Percentiles rank a stretch among this genome's conserved stretches.
These are phyloP conservation scores for Tychaedon coryphoeus DNA, from an alignment of 2,113 vertebrate species.

Conservation along the genomic window DNA sequence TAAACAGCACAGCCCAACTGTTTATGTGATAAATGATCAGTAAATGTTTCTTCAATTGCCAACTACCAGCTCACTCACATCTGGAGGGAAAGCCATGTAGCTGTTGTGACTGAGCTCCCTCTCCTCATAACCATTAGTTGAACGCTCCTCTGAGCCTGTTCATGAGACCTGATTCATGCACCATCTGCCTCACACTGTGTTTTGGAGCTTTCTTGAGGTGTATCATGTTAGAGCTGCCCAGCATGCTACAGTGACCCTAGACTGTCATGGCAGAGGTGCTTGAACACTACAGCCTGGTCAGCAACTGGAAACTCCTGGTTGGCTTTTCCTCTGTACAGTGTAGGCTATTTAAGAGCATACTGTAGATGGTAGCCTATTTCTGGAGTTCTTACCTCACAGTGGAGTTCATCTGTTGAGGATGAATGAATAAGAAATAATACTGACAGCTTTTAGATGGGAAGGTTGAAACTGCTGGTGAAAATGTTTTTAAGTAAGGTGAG, in stretches of 20 bases:
- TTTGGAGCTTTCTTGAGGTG: not conserved
- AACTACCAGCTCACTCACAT: not conserved
- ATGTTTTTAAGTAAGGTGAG: not conserved
- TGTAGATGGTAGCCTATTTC: not conserved
- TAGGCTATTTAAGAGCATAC: not conserved
- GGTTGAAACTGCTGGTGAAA: not conserved
- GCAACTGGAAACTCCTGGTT: not conserved
- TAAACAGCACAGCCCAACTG: not conserved
- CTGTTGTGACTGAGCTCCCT: not conserved
- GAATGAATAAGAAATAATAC: not conserved
- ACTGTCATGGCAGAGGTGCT: not conserved
- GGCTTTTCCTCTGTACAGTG: not conserved
- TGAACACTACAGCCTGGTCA: not conserved
- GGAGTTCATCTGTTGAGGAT: not conserved
- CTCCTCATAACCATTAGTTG: not conserved
- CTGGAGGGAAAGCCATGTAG: not conserved
- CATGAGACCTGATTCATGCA: not conserved
- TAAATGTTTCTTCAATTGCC: not conserved
- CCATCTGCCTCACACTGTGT: rapidly evolving
- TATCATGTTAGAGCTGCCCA: not conserved
- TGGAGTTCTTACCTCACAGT: not conserved
- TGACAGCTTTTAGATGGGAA: not conserved
- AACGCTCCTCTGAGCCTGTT: not conserved
- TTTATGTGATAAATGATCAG: not conserved
- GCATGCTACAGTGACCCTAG: not conserved